Evolutionary conservation across 1,140 invertebrate genomes (phyloP).

Genomic region (Diuraphis noxia): DNA sequence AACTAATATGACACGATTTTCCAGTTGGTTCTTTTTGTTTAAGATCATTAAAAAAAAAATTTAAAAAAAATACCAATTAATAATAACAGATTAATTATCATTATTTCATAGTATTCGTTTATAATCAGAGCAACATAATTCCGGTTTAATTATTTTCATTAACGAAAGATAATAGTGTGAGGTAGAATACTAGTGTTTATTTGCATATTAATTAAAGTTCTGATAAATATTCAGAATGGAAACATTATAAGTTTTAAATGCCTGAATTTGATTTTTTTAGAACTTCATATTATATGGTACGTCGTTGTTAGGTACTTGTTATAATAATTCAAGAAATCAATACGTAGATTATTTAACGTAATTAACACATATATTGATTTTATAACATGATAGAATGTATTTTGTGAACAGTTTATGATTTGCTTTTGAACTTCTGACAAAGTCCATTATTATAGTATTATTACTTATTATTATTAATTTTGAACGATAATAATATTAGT

Average conservation of each 20-base stretch:
- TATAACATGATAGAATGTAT: background rate
- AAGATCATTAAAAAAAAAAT: background rate
- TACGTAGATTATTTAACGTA: background rate
- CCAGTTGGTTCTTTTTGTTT: background rate
- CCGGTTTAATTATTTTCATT: background rate
- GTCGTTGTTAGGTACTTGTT: no score
- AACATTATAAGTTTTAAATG: background rate
- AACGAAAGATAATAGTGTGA: background rate
- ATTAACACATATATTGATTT: background rate
- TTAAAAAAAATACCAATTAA: background rate
- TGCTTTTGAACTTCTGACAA: background rate
- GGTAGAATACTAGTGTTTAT: background rate
- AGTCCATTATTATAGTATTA: background rate
- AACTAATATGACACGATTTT: no score
- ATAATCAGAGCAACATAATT: background rate
- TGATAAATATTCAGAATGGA: background rate
- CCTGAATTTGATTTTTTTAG: background rate
- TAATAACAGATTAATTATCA: background rate
- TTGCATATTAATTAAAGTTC: constrained; percentile 10
- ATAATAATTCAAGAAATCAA: background rate
- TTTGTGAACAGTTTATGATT: background rate
- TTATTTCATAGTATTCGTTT: background rate
- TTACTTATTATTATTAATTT: background rate
- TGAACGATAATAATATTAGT: no score
- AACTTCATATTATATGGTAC: background rate